Evolutionary conservation across 1,140 invertebrate species (phyloP).

Genomic region (Habropoda laboriosa): DNA sequence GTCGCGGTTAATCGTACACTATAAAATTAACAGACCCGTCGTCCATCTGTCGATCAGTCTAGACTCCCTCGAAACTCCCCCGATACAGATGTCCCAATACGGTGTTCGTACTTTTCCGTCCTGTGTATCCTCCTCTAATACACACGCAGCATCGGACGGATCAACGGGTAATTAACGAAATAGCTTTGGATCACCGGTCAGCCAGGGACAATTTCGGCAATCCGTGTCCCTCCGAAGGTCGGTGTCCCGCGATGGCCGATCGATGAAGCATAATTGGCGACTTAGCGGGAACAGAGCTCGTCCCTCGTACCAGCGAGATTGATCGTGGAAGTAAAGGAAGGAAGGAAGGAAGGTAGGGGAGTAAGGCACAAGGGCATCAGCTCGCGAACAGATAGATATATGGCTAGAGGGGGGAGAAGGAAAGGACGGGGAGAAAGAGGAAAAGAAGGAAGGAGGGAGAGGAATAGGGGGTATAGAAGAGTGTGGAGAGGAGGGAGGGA

Average conservation of each 20-base stretch:
- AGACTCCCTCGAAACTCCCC: too few relatives aligned
- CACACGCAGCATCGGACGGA: background rate
- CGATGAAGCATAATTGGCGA: conserved; percentile 53
- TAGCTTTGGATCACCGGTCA: background rate
- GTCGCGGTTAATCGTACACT: background rate
- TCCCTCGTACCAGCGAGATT: conserved; percentile 52
- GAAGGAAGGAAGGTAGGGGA: conserved; percentile 32
- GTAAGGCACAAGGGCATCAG: conserved; percentile 56
- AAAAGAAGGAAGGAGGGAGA: conserved; percentile 30
- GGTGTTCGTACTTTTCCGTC: background rate
- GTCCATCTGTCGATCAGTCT: too few relatives aligned
- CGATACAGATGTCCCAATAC: too few relatives aligned
- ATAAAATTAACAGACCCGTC: too few relatives aligned
- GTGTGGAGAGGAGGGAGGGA: conserved; percentile 51
- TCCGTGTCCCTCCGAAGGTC: background rate
- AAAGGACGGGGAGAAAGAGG: conserved; percentile 10
- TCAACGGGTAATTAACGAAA: background rate
- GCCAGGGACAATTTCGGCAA: background rate
- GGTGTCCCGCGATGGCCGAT: conserved; percentile 27
- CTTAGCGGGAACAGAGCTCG: conserved; percentile 60
- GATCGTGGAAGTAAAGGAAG: too few relatives aligned
- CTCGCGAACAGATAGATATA: conserved; percentile 41
- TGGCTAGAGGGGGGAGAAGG: background rate
- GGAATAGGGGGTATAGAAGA: conserved; percentile 1
- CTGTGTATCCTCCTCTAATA: too few relatives aligned